phyloP scores from a whole-genome alignment of 2,888 invertebrate genomes.

The Pseudoips prasinana region DNA sequence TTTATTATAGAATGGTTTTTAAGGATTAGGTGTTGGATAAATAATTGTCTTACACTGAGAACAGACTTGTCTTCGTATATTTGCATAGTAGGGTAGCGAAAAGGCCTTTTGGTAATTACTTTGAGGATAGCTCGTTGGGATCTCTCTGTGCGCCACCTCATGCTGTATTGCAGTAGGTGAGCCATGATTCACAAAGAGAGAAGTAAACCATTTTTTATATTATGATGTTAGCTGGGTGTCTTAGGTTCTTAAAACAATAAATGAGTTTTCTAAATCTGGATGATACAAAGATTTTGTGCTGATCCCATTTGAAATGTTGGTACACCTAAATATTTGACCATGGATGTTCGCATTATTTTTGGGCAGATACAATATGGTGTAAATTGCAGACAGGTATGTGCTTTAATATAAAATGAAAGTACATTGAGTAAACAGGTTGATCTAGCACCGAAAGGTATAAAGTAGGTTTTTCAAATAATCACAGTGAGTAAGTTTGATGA shows the following conservation, averaged over 20 bases:
- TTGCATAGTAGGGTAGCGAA: neutral
- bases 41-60: neutral
- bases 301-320: conserved; percentile 4
- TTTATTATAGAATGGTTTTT: too few species aligned
- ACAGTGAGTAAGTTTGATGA: neutral
- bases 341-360: neutral
- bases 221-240: conserved; percentile 3
- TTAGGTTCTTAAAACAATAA: conserved; percentile 2
- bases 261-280: neutral
- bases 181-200: neutral
- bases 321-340: neutral
- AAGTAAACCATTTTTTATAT: conserved; percentile 1
- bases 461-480: neutral
- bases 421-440: neutral
- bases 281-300: neutral
- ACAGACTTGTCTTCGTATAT: neutral
- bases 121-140: neutral
- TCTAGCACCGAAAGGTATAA: neutral
- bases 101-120: neutral
- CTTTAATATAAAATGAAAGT: neutral
- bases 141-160: neutral
- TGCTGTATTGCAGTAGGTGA: neutral
- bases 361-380: neutral
- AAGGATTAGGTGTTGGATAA: too few species aligned
- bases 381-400: neutral